These are phyloP conservation scores for Rhabdophis nuchalis DNA, from an alignment of 2,797 vertebrate species.

Conservation along the genomic window DNA sequence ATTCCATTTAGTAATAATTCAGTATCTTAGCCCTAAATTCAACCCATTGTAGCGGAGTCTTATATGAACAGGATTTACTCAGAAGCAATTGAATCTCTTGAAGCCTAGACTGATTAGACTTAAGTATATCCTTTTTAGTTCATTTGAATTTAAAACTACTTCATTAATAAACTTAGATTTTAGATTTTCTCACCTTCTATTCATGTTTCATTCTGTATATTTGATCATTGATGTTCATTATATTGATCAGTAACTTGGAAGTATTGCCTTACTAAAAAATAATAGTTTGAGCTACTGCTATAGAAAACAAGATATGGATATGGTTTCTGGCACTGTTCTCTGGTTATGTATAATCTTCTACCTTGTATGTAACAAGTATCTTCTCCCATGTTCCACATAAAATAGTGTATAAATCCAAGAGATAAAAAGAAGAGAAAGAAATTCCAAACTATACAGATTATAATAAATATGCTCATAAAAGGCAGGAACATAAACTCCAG, in stretches of 20 bases:
- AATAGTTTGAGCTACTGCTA: conserved; percentile 49
- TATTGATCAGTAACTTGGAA: conserved; percentile 49
- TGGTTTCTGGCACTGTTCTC: conserved; percentile 60
- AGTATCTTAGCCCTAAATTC: not conserved
- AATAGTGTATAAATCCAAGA: conserved; percentile 59
- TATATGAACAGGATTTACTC: not conserved
- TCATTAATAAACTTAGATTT: not conserved
- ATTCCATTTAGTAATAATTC: not conserved
- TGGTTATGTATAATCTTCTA: conserved; percentile 57
- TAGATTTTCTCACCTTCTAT: not conserved
- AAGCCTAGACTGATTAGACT: not conserved
- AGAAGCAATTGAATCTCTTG: not conserved
- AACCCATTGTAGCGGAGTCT: not conserved
- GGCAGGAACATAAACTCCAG: conserved; percentile 69
- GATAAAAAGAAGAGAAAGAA: conserved; percentile 63
- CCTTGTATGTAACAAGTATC: conserved; percentile 49
- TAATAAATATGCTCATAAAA: conserved; percentile 71
- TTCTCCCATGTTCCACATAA: conserved; percentile 61
- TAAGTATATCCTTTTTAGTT: not conserved
- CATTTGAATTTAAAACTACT: not conserved
- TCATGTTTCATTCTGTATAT: not conserved
- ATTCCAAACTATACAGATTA: conserved; percentile 71
- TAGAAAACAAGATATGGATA: conserved; percentile 52
- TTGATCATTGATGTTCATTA: conserved; percentile 38
- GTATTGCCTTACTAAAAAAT: conserved; percentile 58